Base-by-base conservation (phyloP, 2,113 vertebrate species). In the Centrocercus urophasianus region DNA sequence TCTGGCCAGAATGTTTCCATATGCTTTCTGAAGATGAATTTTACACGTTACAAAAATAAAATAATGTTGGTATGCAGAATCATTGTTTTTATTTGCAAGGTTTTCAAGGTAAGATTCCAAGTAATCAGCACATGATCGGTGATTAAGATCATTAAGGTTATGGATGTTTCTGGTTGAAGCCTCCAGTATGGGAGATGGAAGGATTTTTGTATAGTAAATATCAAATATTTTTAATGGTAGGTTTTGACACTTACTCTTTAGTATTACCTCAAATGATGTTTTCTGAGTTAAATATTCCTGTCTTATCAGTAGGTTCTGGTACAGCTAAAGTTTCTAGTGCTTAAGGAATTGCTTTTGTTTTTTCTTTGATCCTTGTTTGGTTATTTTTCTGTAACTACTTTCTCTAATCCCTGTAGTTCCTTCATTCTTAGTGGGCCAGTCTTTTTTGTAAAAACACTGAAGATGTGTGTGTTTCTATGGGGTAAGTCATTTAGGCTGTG, bases 341-440 rank as follows among this genome's bases (percentile, higher is more conserved):
- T 43, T 42, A 72, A 36, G 13, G 45, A 81, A 71, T 73, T 63
- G 8, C 28, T 83, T 93, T 84, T 47, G 34, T 65, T 11, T 80
- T 94, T 89, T 82, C 43, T 77, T 84, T 94, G 63, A 89, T 92
- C n/a, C 61, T 88, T 76, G 27, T 52, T 95, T 50, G 76, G 27
- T 86, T 96, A 83, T 94, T 97, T 97, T 95, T 94, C 82, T 95
- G 95, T 78, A 89, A 69, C 40, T 18, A 32, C 28, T 71, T 78
- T 45, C 17, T 80, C n/a, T 84, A 50, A 17, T 69, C 47, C 94
- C 47, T 48, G 34, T 80, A 89, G 76, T 92, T 95, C 96, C 90
- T 92, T 95, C 32, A 21, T 45, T 47, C 93, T 91, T 75, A 90
- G 89, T 81, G 94, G 75, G 42, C 80, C 92, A n/a, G 54, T 75